phyloP scores from a whole-genome alignment of 2,797 vertebrate genomes.

The Gallinago nigripennis region DNA sequence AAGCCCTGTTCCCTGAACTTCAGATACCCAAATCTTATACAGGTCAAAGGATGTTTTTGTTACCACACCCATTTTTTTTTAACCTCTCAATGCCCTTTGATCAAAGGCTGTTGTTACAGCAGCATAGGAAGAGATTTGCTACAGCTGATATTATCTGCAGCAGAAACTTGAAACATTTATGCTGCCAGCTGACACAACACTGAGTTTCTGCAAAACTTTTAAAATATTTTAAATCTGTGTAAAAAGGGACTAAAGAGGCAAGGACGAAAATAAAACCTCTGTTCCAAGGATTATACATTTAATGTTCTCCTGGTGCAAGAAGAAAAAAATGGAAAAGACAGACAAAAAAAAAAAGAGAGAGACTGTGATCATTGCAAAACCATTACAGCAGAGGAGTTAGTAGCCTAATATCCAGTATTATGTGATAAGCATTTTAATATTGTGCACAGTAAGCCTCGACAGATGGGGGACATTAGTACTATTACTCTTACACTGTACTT shows the following conservation, averaged over 20 bases:
- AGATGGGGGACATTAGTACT: not conserved
- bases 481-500: not conserved
- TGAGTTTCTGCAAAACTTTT: not conserved
- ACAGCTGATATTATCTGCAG: slow-evolving; percentile 10
- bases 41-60: slow-evolving; percentile 1
- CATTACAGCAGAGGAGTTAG: not conserved
- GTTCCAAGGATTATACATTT: not conserved
- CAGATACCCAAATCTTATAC: not conserved
- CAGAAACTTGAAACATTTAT: not conserved
- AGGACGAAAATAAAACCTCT: not conserved
- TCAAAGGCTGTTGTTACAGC: not conserved
- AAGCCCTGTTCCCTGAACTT: not conserved
- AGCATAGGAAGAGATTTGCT: not conserved
- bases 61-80: slow-evolving; percentile 14
- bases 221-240: not conserved
- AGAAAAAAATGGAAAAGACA: not conserved
- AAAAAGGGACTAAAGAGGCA: not conserved
- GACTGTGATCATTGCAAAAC: not conserved
- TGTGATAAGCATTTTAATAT: not conserved
- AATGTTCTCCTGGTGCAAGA: not conserved
- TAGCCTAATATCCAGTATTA: not conserved
- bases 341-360: not conserved
- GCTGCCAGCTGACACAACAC: not conserved
- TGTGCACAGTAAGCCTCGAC: not conserved
- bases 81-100: slow-evolving; percentile 26